Percentiles rank a stretch among this genome's conserved stretches.
Evolutionary conservation across 2,888 invertebrate species (phyloP).

Genomic region (Apotomis turbidana): DNA sequence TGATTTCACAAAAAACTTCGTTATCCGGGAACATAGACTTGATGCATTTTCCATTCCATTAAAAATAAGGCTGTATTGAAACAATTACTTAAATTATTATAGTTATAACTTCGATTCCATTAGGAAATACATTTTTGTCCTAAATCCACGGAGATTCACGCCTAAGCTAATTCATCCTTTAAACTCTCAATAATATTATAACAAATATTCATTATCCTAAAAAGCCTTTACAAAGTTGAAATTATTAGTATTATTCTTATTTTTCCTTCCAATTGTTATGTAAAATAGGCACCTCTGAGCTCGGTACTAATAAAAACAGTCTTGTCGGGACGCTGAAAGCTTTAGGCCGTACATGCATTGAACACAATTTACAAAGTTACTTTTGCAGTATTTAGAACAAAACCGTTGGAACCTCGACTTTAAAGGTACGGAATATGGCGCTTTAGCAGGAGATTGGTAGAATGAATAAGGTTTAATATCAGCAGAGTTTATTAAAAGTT

Average conservation of each 20-base stretch:
- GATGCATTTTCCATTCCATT: no score
- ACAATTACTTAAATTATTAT: no score
- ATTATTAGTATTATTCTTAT: background rate
- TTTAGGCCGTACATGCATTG: slow-evolving; percentile 28
- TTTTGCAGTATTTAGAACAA: background rate
- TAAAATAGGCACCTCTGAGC: background rate
- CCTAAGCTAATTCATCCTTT: background rate
- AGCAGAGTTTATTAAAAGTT: slow-evolving; percentile 15
- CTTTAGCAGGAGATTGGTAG: background rate
- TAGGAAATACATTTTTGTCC: background rate
- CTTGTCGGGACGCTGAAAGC: slow-evolving; percentile 31
- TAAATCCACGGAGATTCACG: background rate
- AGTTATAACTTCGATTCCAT: background rate
- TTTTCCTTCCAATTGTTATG: background rate
- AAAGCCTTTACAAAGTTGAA: background rate
- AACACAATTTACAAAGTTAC: background rate
- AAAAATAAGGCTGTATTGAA: no score
- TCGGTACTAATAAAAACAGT: slow-evolving; percentile 14
- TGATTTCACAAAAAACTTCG: no score
- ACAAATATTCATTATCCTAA: background rate
- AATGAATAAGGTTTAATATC: slow-evolving; percentile 14
- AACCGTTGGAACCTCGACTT: background rate
- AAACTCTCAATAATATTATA: background rate
- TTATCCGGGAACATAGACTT: no score
- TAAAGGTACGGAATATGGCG: background rate